Percentiles rank a stretch among this genome's conserved stretches.
These are phyloP conservation scores for Sylvia atricapilla DNA, from an alignment of 2,113 vertebrate genomes.

Conservation along the genomic window DNA sequence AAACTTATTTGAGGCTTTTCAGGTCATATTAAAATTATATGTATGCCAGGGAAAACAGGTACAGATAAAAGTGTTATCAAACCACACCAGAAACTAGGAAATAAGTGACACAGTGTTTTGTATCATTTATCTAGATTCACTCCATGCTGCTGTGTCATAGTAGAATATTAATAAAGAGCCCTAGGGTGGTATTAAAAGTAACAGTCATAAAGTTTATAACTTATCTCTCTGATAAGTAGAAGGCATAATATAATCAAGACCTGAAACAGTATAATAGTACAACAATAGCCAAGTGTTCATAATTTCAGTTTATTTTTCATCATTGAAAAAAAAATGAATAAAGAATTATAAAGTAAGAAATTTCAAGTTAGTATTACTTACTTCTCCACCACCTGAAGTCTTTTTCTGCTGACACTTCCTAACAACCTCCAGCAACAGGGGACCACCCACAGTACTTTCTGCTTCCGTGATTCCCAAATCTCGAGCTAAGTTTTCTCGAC, in stretches of 20 bases:
- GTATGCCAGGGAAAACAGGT: neutral
- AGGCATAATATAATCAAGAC: neutral
- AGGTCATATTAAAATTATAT: neutral
- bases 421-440: slow-evolving; percentile 86
- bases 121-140: neutral
- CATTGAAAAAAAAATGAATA: neutral
- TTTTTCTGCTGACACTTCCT: slow-evolving; percentile 75
- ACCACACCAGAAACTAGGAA: neutral
- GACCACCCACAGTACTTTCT: slow-evolving; percentile 75
- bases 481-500: slow-evolving; percentile 81
- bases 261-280: neutral
- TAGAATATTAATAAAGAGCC: neutral
- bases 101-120: neutral
- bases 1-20: neutral
- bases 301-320: neutral
- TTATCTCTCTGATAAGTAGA: neutral
- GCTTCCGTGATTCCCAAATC: slow-evolving; percentile 83
- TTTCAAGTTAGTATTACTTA: slow-evolving; percentile 47
- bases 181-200: neutral
- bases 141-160: neutral
- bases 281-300: neutral
- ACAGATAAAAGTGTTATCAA: neutral
- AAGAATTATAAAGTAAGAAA: neutral
- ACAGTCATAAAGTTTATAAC: neutral
- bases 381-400: slow-evolving; percentile 58